These are phyloP conservation scores for Pteronura brasiliensis DNA, from an alignment of 2,113 vertebrate species.

Conservation along the genomic window DNA sequence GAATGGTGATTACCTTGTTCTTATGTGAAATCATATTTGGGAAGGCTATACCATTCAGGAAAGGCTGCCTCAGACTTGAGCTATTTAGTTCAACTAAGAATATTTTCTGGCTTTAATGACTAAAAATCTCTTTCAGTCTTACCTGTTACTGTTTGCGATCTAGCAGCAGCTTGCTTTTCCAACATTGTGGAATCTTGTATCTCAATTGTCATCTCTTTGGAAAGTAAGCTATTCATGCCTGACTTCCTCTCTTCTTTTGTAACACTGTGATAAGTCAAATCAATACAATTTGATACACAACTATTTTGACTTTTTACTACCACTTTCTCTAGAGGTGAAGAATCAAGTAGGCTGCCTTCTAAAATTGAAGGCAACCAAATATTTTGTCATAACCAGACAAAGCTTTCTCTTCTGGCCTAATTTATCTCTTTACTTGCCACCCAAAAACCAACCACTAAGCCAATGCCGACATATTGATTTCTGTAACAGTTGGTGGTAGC, in stretches of 20 bases:
- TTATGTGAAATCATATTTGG: neutral
- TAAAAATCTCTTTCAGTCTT: neutral
- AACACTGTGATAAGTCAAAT: neutral
- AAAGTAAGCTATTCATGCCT: neutral
- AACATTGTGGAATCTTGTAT: neutral
- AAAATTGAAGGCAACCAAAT: neutral
- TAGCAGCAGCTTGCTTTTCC: neutral
- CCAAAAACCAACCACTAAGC: neutral
- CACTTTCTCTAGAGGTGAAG: neutral
- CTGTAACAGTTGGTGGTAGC: neutral
- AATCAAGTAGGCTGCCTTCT: neutral
- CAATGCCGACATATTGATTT: neutral
- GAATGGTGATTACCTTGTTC: neutral
- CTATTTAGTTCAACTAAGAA: neutral
- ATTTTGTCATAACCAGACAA: neutral
- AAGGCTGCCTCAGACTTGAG: neutral
- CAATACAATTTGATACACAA: neutral
- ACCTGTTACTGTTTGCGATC: neutral
- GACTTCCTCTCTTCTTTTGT: neutral
- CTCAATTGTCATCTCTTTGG: neutral
- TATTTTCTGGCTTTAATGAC: neutral
- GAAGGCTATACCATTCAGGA: accelerated
- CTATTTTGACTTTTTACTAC: neutral
- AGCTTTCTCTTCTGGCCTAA: neutral
- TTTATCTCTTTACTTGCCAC: neutral